Percentiles rank a stretch among this genome's conserved stretches.
phyloP scores from a whole-genome alignment of 2,888 invertebrate genomes.

The Philhelius pedissequus region DNA sequence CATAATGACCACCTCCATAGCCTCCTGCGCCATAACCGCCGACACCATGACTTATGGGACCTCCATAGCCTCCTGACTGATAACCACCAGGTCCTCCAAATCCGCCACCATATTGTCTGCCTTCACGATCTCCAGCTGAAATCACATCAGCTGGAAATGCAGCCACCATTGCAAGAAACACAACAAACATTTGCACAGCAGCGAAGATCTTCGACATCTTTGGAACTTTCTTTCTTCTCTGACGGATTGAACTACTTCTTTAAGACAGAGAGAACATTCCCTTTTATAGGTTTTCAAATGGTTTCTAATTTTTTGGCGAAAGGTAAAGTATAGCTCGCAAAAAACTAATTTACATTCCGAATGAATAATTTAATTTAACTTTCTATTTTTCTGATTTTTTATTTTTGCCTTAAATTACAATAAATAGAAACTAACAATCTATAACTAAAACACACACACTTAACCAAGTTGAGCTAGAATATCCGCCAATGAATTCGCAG shows the following conservation, averaged over 20 bases:
- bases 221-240: neutral
- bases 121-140: conserved; percentile 27
- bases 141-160: conserved; percentile 29
- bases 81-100: conserved; percentile 30
- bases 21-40: neutral
- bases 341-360: conserved; percentile 21
- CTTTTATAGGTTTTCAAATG: conserved; percentile 31
- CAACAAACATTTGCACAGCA: conserved; percentile 22
- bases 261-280: neutral
- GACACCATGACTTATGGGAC: neutral
- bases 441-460: neutral
- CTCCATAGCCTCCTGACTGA: neutral
- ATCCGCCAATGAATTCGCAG: conserved; percentile 68
- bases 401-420: conserved; percentile 37
- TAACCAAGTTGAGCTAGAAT: conserved; percentile 50
- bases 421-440: conserved; percentile 35
- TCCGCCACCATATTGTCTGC: conserved; percentile 22
- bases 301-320: neutral
- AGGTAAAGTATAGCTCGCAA: neutral
- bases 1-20: neutral
- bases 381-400: conserved; percentile 2
- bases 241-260: neutral
- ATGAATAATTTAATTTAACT: neutral
- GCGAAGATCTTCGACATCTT: conserved; percentile 38
- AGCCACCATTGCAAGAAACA: neutral